Percentiles rank a stretch among this genome's conserved stretches.
Evolutionary conservation across 2,888 invertebrate species (phyloP).

Genomic region (Entomobrya multifasciata): DNA sequence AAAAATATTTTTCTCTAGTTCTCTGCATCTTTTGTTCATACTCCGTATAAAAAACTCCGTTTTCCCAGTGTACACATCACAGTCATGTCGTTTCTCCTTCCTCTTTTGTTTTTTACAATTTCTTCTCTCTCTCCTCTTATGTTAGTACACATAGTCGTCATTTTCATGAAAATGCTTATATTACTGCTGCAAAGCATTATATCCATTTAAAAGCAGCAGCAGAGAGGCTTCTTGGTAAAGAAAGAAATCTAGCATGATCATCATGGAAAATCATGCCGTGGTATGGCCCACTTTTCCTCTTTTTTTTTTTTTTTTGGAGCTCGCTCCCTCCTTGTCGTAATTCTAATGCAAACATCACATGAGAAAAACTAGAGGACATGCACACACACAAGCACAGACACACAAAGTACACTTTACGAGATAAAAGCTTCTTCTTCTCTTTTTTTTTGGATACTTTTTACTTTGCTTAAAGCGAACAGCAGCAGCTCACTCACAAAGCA

Average conservation of each 20-base stretch:
- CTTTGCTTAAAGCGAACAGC: too few species aligned
- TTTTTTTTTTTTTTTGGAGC: not conserved
- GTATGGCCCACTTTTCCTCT: constrained; percentile 53
- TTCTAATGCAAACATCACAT: constrained; percentile 63
- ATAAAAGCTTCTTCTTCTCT: not conserved
- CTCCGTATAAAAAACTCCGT: not conserved
- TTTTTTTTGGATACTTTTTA: too few species aligned
- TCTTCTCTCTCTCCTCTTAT: not conserved
- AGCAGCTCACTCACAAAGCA: too few species aligned
- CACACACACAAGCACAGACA: constrained; percentile 27
- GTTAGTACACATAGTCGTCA: not conserved
- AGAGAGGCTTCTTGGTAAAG: not conserved
- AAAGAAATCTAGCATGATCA: not conserved
- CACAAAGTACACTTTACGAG: constrained; percentile 18
- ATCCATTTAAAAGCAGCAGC: too few species aligned
- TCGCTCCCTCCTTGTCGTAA: constrained; percentile 8
- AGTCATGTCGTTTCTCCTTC: not conserved
- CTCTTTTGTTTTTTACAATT: constrained; percentile 5
- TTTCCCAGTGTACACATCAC: constrained; percentile 49
- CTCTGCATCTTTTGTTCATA: not conserved
- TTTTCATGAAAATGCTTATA: too few species aligned
- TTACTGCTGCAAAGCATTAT: not conserved
- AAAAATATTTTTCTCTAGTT: not conserved
- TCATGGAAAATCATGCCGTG: constrained; percentile 32
- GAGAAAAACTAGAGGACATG: not conserved